Evolutionary conservation across 92 coral and sea anemone species (phyloP).

Genomic region (Palythoa caribaeorum): DNA sequence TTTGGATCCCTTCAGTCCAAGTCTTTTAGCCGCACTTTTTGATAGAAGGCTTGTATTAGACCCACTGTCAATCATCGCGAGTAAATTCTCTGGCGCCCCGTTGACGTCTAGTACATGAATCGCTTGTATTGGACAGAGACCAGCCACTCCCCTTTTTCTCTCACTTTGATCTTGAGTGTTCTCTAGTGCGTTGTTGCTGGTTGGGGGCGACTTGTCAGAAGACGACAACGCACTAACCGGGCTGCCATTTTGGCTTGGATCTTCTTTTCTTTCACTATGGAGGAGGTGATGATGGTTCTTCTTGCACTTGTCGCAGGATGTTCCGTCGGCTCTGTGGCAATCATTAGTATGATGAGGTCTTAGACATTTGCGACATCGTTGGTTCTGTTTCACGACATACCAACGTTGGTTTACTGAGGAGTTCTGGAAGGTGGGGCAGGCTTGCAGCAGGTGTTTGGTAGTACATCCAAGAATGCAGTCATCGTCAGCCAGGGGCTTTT

Average conservation of each 20-base stretch:
- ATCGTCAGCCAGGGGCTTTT: constrained; percentile 45
- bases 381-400: constrained; percentile 57
- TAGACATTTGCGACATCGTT: constrained; percentile 73
- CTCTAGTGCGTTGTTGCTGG: constrained; percentile 11
- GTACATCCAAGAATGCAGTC: constrained; percentile 60
- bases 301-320: constrained; percentile 61
- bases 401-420: constrained; percentile 72
- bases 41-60: constrained; percentile 69
- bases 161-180: constrained; percentile 27
- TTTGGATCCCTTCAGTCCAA: constrained; percentile 58
- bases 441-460: constrained; percentile 58
- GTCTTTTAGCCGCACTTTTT: constrained; percentile 53
- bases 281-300: constrained; percentile 67
- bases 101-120: constrained; percentile 46
- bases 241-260: background rate
- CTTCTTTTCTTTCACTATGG: constrained; percentile 48
- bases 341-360: constrained; percentile 54
- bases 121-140: constrained; percentile 69
- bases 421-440: constrained; percentile 71
- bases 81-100: constrained; percentile 55
- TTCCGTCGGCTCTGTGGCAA: constrained; percentile 57
- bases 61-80: constrained; percentile 69
- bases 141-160: constrained; percentile 30
- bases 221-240: constrained; percentile 4
- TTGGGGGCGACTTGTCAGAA: constrained; percentile 2